phyloP scores from a whole-genome alignment of 2,113 vertebrate genomes.

The Gymnocephalus cernua region DNA sequence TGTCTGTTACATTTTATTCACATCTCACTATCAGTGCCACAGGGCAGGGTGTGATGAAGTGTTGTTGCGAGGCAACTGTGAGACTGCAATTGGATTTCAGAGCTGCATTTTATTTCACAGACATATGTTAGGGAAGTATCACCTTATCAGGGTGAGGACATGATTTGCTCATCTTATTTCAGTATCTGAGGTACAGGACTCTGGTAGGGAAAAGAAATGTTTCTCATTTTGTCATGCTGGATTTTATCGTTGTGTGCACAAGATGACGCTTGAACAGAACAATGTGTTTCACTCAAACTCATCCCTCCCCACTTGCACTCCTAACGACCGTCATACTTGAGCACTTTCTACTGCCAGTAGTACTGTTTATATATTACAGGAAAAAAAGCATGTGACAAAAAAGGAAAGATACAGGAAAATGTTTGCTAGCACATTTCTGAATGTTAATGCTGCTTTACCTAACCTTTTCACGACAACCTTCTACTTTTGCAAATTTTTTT shows the following conservation, averaged over 20 bases:
- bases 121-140: slow-evolving; percentile 69
- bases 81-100: slow-evolving; percentile 57
- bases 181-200: slow-evolving; percentile 41
- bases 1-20: slow-evolving; percentile 70
- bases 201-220: slow-evolving; percentile 48
- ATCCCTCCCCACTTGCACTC: slow-evolving; percentile 16
- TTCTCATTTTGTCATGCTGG: slow-evolving; percentile 52
- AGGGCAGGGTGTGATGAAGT: slow-evolving; percentile 54
- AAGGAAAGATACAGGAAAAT: slow-evolving; percentile 56
- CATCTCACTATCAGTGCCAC: slow-evolving; percentile 61
- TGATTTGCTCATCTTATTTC: slow-evolving; percentile 64
- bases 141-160: slow-evolving; percentile 71
- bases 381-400: slow-evolving; percentile 11
- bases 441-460: slow-evolving; percentile 44
- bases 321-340: slow-evolving; percentile 36
- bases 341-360: slow-evolving; percentile 29
- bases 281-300: slow-evolving; percentile 32
- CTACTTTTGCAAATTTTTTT: slow-evolving; percentile 38
- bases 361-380: slow-evolving; percentile 46
- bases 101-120: slow-evolving; percentile 68
- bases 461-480: slow-evolving; percentile 56
- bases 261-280: slow-evolving; percentile 53
- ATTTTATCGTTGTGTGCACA: slow-evolving; percentile 55
- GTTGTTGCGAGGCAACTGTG: slow-evolving; percentile 71
- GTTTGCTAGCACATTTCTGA: slow-evolving; percentile 61